A percentile compares a stretch with the other conserved stretches of the same genome.
Conservation (phyloP, 1,140 invertebrate species). For the Elymnias hypermnestra region DNA sequence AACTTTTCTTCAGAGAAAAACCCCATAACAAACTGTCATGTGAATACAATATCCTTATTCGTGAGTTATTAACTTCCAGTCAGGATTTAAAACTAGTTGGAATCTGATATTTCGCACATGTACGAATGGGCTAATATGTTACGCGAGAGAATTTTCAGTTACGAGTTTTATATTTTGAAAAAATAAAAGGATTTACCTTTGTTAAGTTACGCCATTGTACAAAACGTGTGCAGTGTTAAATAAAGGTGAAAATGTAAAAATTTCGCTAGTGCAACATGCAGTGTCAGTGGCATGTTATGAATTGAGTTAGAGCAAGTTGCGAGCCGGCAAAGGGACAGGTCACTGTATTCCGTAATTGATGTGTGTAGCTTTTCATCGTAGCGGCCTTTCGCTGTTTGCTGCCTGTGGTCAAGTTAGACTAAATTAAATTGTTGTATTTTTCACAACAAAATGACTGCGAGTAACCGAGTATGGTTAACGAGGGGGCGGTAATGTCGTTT, state of each 20-base stretch:
- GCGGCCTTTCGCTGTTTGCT: conserved; percentile 47
- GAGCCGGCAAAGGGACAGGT: conserved; percentile 33
- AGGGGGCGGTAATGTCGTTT: conserved; percentile 57
- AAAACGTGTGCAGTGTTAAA: conserved; percentile 6
- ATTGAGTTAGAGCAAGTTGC: conserved; percentile 59
- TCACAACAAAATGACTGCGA: conserved; percentile 58
- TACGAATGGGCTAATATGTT: no score
- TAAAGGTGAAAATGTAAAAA: conserved; percentile 26
- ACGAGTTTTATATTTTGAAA: no score
- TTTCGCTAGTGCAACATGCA: conserved; percentile 17
- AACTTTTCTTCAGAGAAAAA: no score
- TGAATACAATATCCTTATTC: no score
- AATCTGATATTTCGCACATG: no score
- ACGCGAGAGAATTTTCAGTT: no score
- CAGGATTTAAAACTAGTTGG: no score
- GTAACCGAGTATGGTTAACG: conserved; percentile 50
- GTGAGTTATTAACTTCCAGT: no score
- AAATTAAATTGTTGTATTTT: conserved; percentile 73
- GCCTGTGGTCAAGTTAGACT: conserved; percentile 55
- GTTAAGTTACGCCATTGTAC: background rate
- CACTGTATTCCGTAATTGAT: conserved; percentile 51
- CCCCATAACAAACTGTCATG: no score
- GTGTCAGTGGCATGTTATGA: conserved; percentile 47
- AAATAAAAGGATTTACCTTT: background rate
- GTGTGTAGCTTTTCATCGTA: conserved; percentile 60